Base-by-base conservation (phyloP, 2,113 vertebrate genomes). In the Cavia aperea region DNA sequence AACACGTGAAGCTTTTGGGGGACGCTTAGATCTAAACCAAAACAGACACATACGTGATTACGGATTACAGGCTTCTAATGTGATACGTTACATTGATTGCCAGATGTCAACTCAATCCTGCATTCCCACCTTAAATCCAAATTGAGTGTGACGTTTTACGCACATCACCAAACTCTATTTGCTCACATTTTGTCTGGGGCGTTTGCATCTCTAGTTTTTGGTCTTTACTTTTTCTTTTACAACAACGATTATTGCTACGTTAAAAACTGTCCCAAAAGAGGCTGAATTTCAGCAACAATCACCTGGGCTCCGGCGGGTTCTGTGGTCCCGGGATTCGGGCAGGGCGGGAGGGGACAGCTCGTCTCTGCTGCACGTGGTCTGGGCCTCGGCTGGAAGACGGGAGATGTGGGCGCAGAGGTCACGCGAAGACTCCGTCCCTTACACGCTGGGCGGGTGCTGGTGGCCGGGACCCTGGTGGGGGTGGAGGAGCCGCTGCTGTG, bases 341-440 rank as follows among this genome's bases (percentile, higher is more conserved):
- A 2, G 6, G 62, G 36, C 23, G 0, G 7, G n/a, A 15, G 4
- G 16, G 63, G 43, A 5, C 15, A 2, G 31, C n/a, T 36, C 2
- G 9, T 7, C 24, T 26, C 63, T 46, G n/a, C 9, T 51, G 2
- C 23, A 1, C 24, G 14, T 1, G 0, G 16, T n/a, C 81, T 10
- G 77, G 26, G 19, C 33, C 66, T 54, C 21, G 7, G 31, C 26
- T 68, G 26, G 26, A 66, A 81, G 75, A 3, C 36, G 4, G 54
- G 2, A 81, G 24, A 15, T 15, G 29, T 77, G 51, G 36, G 51
- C 4, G 5, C 39, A 29, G 33, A 49, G 75, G 63, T 23, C 15
- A 4, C 2, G 1, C 2, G 19, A 49, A 26, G 29, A 49, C 14
- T 7, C 49, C 33, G 7, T 43, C 39, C 18, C 16, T 73, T 19